These are phyloP conservation scores for Chalcosyrphus nemorum DNA, from an alignment of 2,888 invertebrate species.

Conservation along the genomic window DNA sequence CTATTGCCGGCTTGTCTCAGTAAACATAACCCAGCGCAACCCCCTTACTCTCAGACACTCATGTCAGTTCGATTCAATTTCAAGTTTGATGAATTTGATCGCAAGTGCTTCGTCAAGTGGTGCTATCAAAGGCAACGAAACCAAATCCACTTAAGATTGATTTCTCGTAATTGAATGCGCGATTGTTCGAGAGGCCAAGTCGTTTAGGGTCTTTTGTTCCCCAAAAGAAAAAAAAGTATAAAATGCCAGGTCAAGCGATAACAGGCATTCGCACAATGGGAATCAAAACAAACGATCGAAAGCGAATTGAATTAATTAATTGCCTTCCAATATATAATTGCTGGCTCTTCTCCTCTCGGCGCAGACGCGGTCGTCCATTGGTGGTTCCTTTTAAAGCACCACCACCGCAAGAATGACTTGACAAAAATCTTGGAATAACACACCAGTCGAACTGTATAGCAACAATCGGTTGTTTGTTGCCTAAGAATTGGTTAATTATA, in stretches of 20 bases:
- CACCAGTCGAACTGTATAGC: not conserved
- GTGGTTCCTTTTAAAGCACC: conserved; percentile 20
- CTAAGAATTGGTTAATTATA: conserved; percentile 41
- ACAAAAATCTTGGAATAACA: conserved; percentile 31
- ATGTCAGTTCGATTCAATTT: conserved; percentile 7
- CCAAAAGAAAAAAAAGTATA: not conserved
- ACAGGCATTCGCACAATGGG: conserved; percentile 46
- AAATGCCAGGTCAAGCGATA: conserved; percentile 27
- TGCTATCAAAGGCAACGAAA: conserved; percentile 27
- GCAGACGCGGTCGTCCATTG: not conserved
- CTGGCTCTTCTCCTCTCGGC: conserved; percentile 1
- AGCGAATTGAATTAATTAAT: conserved; percentile 68
- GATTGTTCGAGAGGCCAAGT: not conserved
- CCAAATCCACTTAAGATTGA: conserved; percentile 27
- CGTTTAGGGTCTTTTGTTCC: conserved; percentile 26
- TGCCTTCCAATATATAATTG: conserved; percentile 38
- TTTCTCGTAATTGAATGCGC: conserved; percentile 17
- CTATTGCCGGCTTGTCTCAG: not conserved
- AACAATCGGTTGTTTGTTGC: not conserved
- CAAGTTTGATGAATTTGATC: conserved; percentile 29
- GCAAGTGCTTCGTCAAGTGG: conserved; percentile 24
- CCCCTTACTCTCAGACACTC: not conserved
- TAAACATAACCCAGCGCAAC: not conserved
- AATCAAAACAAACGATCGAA: conserved; percentile 65
- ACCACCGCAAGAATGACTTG: conserved; percentile 19